Base-by-base conservation (phyloP, 2,888 invertebrate species). In the Thyatira batis region DNA sequence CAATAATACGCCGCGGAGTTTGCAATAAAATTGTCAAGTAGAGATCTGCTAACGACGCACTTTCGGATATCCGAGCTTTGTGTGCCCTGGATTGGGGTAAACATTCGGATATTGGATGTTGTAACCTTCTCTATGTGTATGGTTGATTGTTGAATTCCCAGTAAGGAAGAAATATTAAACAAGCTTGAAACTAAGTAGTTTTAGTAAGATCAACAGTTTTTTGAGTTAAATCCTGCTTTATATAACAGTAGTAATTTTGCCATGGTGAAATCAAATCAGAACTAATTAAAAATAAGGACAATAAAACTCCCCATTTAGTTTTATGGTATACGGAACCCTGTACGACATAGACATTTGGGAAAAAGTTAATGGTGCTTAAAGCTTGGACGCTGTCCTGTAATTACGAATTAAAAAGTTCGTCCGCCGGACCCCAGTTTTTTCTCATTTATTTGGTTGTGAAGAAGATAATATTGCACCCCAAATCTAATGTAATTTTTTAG, bases 381-480 rank as follows among this genome's bases (percentile, higher is more conserved):
- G 89, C 88, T 83, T 80, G 89, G 88, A 84, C 90, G 78, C 76
- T 86, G 89, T 87, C 89, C 90, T 92, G 87, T 91, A 92, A 92
- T 91, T 91, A 92, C 90, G 76, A 90, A 92, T 92, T 92, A 90
- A 91, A 92, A 92, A 91, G 80, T 91, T 90, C 81, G 86, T 83
- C 87, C 80, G 78, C 73, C 73, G 85, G 85, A 84, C 85, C 85
- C 85, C 81, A 74, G 74, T 89, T 92, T 91, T 92, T 91, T 90
- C 86, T 84, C 89, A 84, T 90, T 89, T 89, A 89, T 90, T 88
- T 80, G 87, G 76, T 84, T 81, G 86, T 70, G 76, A 77, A 81
- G 83, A 83, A 87, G 89, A 90, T 91, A 89, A 89, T 87, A 85
- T 87, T 85, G 82, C 86, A 78, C 82, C 85, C 87, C 72, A 82